These are phyloP conservation scores for Scolopax rusticola DNA, from an alignment of 2,797 vertebrate species.

Conservation along the genomic window DNA sequence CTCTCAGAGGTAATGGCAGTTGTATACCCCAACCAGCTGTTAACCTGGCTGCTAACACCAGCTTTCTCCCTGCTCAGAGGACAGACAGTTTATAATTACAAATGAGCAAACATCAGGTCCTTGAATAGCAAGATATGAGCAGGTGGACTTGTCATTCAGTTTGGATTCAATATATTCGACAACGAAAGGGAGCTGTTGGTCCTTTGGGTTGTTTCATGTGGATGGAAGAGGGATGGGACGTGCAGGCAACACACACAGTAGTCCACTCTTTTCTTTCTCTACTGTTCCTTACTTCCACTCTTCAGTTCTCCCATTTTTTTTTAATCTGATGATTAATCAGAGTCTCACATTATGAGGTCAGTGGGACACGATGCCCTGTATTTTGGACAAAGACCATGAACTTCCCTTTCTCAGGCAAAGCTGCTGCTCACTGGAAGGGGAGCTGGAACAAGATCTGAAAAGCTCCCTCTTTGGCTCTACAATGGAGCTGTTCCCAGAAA, in stretches of 20 bases:
- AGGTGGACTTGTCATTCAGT: neutral
- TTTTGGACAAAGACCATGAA: neutral
- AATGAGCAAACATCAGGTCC: neutral
- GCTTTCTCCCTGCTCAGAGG: neutral
- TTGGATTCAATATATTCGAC: neutral
- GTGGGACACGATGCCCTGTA: rapidly evolving
- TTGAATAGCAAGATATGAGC: neutral
- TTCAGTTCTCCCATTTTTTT: neutral
- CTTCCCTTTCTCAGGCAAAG: neutral
- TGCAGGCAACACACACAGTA: neutral
- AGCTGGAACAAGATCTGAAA: neutral
- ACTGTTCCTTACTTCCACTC: neutral
- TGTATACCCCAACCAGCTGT: neutral
- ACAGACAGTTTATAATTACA: neutral
- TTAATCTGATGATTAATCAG: neutral
- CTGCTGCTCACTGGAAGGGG: rapidly evolving
- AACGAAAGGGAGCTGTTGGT: neutral
- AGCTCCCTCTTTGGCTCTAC: neutral
- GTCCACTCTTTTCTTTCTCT: neutral
- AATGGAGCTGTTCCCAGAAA: neutral
- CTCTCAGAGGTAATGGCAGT: neutral
- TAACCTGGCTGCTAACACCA: neutral
- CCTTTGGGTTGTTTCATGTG: neutral
- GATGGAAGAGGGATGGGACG: neutral
- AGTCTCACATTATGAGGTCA: rapidly evolving